A percentile compares a stretch with the other conserved stretches of the same genome.
phyloP scores from a whole-genome alignment of 2,888 invertebrate species.

The Platerodrilus igneus region DNA sequence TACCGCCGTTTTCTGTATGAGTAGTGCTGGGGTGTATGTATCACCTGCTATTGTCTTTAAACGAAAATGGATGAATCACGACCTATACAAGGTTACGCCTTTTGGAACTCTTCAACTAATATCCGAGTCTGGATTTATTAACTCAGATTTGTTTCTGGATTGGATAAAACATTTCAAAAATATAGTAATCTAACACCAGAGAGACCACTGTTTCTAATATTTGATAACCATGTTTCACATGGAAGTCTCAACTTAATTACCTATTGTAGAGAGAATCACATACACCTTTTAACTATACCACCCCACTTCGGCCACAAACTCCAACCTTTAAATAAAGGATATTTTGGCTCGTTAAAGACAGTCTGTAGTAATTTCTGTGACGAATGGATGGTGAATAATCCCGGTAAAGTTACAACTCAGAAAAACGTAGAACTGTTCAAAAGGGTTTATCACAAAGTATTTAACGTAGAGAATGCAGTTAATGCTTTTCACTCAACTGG shows the following conservation, averaged over 20 bases:
- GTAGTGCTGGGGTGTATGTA: too few species aligned
- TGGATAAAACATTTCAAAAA: slow-evolving; percentile 6
- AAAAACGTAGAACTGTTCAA: too few species aligned
- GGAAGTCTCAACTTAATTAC: neutral
- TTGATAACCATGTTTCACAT: too few species aligned
- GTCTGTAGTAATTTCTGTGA: neutral
- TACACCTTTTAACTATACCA: neutral
- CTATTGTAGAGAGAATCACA: neutral
- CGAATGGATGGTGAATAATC: neutral
- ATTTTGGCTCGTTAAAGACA: slow-evolving; percentile 1
- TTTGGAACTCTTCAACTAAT: neutral
- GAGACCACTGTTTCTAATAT: too few species aligned
- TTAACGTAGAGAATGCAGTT: too few species aligned
- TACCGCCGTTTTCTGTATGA: too few species aligned
- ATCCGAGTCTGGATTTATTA: slow-evolving; percentile 1
- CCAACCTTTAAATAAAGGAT: neutral
- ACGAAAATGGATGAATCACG: neutral
- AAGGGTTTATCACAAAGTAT: too few species aligned
- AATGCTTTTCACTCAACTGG: too few species aligned
- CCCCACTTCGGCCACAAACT: too few species aligned
- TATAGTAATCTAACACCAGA: too few species aligned
- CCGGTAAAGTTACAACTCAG: slow-evolving; percentile 2
- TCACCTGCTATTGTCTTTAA: too few species aligned
- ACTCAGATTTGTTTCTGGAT: neutral
- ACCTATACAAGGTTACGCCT: neutral